phyloP scores from a whole-genome alignment of 2,113 vertebrate species.

The Pituophis catenifer region DNA sequence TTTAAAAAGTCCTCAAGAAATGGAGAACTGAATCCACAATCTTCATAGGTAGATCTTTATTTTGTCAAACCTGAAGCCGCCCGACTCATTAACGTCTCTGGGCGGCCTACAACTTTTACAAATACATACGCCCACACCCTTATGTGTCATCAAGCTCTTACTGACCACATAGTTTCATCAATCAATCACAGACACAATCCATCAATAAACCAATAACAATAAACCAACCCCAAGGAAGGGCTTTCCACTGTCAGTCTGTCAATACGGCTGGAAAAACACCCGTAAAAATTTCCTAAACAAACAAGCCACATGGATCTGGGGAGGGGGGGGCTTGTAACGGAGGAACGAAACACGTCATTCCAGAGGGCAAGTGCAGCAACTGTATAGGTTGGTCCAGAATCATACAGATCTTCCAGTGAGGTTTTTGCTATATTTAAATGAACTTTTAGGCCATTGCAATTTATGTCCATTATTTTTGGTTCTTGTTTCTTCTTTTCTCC shows the following conservation, averaged over 20 bases:
- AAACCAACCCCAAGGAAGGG: not conserved
- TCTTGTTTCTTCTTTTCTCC: not conserved
- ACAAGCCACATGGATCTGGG: not conserved
- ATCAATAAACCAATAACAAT: not conserved
- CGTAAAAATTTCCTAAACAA: not conserved
- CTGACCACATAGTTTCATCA: not conserved
- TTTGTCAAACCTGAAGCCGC: not conserved
- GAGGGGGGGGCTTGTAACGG: fast-evolving
- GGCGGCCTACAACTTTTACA: not conserved
- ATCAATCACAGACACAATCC: not conserved
- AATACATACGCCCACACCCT: not conserved
- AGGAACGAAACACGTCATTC: not conserved
- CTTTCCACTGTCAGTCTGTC: not conserved
- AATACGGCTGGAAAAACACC: not conserved
- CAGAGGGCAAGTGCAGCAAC: not conserved
- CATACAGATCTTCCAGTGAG: not conserved
- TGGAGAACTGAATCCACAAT: not conserved
- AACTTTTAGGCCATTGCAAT: not conserved
- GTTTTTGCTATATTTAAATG: not conserved
- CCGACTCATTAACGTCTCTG: not conserved
- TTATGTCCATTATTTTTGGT: not conserved
- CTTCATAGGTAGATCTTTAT: not conserved
- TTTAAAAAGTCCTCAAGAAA: not conserved
- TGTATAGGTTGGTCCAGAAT: not conserved
- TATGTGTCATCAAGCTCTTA: not conserved